These are phyloP conservation scores for Sapayoa aenigma DNA, from an alignment of 2,113 vertebrate species.

Conservation along the genomic window DNA sequence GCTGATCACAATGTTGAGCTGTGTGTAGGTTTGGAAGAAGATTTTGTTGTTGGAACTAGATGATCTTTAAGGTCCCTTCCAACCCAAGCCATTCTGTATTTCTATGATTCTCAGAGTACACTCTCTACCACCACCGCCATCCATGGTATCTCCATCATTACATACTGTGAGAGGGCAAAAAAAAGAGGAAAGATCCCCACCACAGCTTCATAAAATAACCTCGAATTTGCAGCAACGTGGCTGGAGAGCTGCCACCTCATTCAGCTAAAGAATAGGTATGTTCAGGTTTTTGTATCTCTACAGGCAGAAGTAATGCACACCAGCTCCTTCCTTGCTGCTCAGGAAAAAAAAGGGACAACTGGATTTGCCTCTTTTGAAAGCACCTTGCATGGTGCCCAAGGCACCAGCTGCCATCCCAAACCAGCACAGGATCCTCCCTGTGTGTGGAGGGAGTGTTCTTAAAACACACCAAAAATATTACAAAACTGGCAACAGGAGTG, in stretches of 20 bases:
- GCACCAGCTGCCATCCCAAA: neutral
- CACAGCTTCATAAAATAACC: neutral
- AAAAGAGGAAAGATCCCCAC: neutral
- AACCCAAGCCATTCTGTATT: neutral
- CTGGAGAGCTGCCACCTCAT: neutral
- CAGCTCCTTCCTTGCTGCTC: neutral
- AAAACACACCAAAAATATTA: neutral
- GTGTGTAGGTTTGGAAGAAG: neutral
- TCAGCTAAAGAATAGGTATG: neutral
- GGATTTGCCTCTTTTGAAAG: neutral
- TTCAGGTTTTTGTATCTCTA: neutral
- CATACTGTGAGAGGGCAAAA: neutral
- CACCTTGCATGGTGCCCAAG: neutral
- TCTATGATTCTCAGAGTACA: neutral
- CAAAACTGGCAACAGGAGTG: accelerated
- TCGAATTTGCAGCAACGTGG: neutral
- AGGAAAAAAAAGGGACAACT: neutral
- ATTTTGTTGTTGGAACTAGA: neutral
- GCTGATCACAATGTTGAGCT: neutral
- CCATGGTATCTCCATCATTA: neutral
- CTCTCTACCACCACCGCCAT: neutral
- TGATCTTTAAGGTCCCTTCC: neutral
- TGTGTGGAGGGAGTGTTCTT: neutral
- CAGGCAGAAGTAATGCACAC: neutral
- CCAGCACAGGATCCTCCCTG: neutral